Percentiles rank a stretch among this genome's conserved stretches.
Conservation (phyloP, 1,140 invertebrate species). For the Ephestia elutella region DNA sequence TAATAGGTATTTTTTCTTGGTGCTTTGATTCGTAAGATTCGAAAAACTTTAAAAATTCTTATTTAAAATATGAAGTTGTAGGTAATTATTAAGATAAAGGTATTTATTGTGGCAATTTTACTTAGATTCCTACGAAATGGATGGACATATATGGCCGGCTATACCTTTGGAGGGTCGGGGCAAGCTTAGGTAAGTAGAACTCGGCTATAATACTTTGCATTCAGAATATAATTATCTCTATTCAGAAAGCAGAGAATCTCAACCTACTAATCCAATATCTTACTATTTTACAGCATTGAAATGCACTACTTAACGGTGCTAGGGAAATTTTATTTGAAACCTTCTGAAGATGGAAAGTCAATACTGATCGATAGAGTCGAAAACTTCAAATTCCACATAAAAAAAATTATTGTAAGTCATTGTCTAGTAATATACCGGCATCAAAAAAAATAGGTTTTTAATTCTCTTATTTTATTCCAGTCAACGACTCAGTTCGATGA, state of each 20-base stretch:
- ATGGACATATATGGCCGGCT: constrained; percentile 38
- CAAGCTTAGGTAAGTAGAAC: constrained; percentile 43
- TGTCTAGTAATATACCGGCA: no score
- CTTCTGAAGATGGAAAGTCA: constrained; percentile 32
- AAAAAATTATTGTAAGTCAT: constrained; percentile 37
- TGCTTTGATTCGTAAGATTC: no score
- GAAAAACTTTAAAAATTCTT: no score
- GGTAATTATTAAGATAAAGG: no score
- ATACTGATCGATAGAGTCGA: constrained; percentile 35
- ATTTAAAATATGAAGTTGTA: no score
- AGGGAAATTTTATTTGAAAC: constrained; percentile 34
- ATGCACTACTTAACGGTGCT: constrained; percentile 27
- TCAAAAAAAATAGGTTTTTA: no score
- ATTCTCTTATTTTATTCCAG: constrained; percentile 17
- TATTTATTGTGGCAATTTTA: constrained; percentile 13
- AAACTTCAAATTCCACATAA: constrained; percentile 28
- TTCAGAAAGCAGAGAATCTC: no score
- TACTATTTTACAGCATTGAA: constrained; percentile 24
- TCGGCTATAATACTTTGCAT: no score
- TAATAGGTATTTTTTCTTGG: no score
- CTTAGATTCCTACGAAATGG: constrained; percentile 48
- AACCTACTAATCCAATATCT: no score
- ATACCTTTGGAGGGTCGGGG: constrained; percentile 49
- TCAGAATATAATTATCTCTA: no score
- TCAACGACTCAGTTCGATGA: constrained; percentile 37